Evolutionary conservation across 2,113 vertebrate genomes (phyloP), one percentile per base, ranked within the genome.

Genomic region (Ctenomys sociabilis): DNA sequence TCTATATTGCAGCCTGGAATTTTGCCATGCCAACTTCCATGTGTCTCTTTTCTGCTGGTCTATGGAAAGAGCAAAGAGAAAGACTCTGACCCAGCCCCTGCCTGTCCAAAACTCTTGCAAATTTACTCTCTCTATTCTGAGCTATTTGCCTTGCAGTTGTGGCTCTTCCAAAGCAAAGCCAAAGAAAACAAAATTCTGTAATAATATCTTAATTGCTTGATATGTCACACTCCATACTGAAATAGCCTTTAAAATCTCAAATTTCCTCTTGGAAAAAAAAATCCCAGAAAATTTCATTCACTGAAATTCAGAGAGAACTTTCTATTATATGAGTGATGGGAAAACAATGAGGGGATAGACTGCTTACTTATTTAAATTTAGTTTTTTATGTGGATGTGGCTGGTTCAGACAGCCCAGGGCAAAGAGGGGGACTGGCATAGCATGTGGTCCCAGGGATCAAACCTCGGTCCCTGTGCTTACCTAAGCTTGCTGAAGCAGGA

Each of bases 121-220:
- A 90, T 22, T 24, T 54, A 43, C 45, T 88, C 32, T 82, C 40
- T 59, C 14, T 68, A 6, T n/a, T 88, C 82, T 88, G 61, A 88
- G 52, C 8, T 32, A 8, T 37, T 28, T 11, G 0, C 54, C 61
- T 80, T 40, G 93, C 72, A 35, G 68, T 75, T 30, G 17, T 78
- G 90, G 40, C 75, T 87, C 32, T 61, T 93, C 37, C 63, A 57
- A 80, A 95, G 87, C n/a, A 72, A 11, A 92, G 49, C n/a, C 64
- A 66, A 6, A 88, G 43, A 28, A 73, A 54, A 86, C 2, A 84
- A 40, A 97, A 96, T 45, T 64, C 78, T 94, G 19, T n/a, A 80
- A 81, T 3, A 49, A 82, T 11, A 59, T 92, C 88, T 93, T 73
- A 49, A 85, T 75, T 90, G 35, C 87, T 70, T 95, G 52, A 30